Percentiles rank a stretch among this genome's conserved stretches.
phyloP scores from a whole-genome alignment of 1,140 invertebrate species.

The Ylistrum balloti region DNA sequence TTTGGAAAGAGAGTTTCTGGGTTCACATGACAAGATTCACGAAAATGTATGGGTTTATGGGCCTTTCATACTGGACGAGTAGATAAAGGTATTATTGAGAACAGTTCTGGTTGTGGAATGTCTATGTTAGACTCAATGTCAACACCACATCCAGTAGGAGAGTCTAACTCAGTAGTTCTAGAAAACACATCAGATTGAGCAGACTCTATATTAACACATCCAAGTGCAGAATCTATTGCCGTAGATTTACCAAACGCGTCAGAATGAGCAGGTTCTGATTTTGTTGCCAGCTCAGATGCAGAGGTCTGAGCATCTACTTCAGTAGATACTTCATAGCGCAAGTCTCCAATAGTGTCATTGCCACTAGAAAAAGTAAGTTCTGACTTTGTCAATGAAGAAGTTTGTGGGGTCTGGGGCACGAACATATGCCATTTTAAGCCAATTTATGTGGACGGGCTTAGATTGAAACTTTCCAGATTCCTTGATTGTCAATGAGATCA shows the following conservation, averaged over 20 bases:
- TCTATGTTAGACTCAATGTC: neutral
- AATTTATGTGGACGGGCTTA: slow-evolving; percentile 50
- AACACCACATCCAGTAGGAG: neutral
- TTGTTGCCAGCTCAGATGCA: neutral
- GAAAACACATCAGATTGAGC: neutral
- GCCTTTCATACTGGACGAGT: neutral
- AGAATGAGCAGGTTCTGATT: neutral
- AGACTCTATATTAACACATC: neutral
- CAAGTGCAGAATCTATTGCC: too few species aligned
- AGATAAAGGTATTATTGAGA: neutral
- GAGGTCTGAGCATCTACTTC: neutral
- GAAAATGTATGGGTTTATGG: neutral
- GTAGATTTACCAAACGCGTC: too few species aligned
- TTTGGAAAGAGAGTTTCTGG: neutral
- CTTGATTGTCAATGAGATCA: slow-evolving; percentile 43
- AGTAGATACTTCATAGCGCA: too few species aligned
- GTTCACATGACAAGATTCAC: neutral
- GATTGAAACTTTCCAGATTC: neutral
- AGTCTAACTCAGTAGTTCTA: neutral
- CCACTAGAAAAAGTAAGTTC: neutral
- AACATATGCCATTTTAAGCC: slow-evolving; percentile 55
- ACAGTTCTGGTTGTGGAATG: neutral
- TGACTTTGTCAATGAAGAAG: neutral
- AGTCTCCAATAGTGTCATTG: too few species aligned
- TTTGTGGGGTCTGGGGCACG: slow-evolving; percentile 42